Evolutionary conservation across 2,888 invertebrate species (phyloP).

Genomic region (Harpagoxenus sublaevis): DNA sequence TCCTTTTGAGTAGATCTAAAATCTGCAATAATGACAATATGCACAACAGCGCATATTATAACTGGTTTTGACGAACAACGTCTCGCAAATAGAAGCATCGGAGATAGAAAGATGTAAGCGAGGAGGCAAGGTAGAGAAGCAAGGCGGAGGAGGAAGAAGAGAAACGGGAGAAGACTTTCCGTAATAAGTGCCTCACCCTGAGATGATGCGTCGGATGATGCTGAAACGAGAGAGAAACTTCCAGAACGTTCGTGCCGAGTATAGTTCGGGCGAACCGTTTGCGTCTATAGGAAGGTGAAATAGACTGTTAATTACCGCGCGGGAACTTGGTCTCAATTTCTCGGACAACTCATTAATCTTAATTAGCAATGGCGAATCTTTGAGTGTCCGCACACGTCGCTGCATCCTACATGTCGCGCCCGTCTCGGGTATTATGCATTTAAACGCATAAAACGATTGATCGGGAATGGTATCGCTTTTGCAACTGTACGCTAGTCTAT

Average conservation of each 20-base stretch:
- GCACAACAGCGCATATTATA: not conserved
- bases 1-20: not conserved
- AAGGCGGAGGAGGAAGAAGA: not conserved
- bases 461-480: not conserved
- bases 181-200: conserved; percentile 48
- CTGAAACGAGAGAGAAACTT: conserved; percentile 49
- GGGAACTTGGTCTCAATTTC: conserved; percentile 60
- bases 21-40: not conserved
- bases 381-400: conserved; percentile 30
- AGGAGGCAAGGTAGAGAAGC: conserved; percentile 26
- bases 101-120: conserved; percentile 20
- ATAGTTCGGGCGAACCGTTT: conserved; percentile 35
- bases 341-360: conserved; percentile 66
- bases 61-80: conserved; percentile 19
- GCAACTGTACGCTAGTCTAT: not conserved
- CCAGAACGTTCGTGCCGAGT: conserved; percentile 43
- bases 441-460: not conserved
- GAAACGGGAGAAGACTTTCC: conserved; percentile 29
- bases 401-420: not conserved
- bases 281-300: conserved; percentile 26
- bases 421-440: not conserved
- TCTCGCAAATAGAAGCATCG: conserved; percentile 4
- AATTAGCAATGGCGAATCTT: conserved; percentile 58
- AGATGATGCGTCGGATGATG: conserved; percentile 37
- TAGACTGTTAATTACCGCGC: conserved; percentile 61